Conservation (phyloP, 2,888 invertebrate genomes). For the Dryocosmus kuriphilus region DNA sequence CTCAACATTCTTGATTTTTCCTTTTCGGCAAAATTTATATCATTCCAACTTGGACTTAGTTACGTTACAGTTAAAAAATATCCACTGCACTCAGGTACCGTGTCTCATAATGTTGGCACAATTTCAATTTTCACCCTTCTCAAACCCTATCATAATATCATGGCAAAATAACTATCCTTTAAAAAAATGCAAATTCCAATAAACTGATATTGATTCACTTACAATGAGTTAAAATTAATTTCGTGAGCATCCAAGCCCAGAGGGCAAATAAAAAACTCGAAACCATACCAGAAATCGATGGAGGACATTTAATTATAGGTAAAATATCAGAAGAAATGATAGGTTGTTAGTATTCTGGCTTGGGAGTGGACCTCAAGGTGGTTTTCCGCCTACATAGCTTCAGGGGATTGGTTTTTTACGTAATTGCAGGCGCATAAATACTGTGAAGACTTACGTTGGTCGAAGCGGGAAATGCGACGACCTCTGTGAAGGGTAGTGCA, state of each 20-base stretch:
- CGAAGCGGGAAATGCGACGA: constrained; percentile 58
- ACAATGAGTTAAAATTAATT: constrained; percentile 6
- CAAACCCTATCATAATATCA: too few relatives aligned
- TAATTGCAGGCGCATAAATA: constrained; percentile 52
- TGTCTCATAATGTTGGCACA: too few relatives aligned
- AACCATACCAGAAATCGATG: constrained; percentile 24
- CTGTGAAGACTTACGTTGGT: constrained; percentile 45
- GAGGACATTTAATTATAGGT: constrained; percentile 38
- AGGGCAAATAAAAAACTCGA: neutral
- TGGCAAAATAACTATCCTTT: neutral
- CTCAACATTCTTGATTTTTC: too few relatives aligned
- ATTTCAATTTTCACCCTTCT: too few relatives aligned
- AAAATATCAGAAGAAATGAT: constrained; percentile 38
- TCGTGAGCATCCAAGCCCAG: neutral
- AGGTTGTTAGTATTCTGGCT: constrained; percentile 28
- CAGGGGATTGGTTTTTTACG: constrained; percentile 18
- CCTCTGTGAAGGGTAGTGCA: constrained; percentile 52
- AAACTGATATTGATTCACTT: constrained; percentile 6
- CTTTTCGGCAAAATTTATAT: too few relatives aligned
- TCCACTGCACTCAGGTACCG: too few relatives aligned
- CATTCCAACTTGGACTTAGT: too few relatives aligned
- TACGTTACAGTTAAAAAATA: too few relatives aligned
- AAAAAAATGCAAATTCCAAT: neutral
- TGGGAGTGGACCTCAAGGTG: constrained; percentile 23
- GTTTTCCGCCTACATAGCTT: constrained; percentile 11